A percentile compares a stretch with the other conserved stretches of the same genome.
These are phyloP conservation scores for Dryococelus australis DNA, from an alignment of 2,888 invertebrate genomes.

Conservation along the genomic window DNA sequence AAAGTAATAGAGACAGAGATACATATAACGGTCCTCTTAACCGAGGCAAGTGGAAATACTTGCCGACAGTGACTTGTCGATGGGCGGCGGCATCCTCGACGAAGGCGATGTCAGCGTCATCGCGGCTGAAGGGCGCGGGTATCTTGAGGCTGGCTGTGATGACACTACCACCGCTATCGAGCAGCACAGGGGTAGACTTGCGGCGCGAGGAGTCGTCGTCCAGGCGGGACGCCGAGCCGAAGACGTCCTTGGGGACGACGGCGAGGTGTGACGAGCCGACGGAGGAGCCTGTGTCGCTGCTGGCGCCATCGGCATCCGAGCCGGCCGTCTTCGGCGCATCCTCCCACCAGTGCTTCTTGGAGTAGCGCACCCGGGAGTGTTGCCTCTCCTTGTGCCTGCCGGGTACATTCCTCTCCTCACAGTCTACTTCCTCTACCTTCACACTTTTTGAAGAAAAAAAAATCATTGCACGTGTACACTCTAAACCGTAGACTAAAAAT, in stretches of 20 bases:
- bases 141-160: conserved; percentile 85
- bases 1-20: no score
- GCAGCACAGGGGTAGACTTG: conserved; percentile 67
- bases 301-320: background rate
- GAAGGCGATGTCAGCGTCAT: conserved; percentile 72
- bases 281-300: conserved; percentile 33
- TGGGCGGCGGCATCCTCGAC: conserved; percentile 64
- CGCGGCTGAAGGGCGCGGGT: conserved; percentile 65
- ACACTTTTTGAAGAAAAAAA: no score
- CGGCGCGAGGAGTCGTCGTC: conserved; percentile 59
- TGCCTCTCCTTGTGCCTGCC: conserved; percentile 57
- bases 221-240: conserved; percentile 56
- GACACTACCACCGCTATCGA: conserved; percentile 63
- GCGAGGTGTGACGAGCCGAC: conserved; percentile 32
- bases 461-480: no score
- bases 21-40: no score
- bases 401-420: no score
- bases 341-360: conserved; percentile 62
- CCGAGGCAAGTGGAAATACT: background rate
- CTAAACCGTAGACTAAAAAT: no score
- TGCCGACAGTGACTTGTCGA: background rate
- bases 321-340: conserved; percentile 53
- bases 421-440: no score
- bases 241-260: conserved; percentile 50
- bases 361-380: conserved; percentile 56